phyloP scores from a whole-genome alignment of 2,888 invertebrate species.

The Bimastos eiseni region DNA sequence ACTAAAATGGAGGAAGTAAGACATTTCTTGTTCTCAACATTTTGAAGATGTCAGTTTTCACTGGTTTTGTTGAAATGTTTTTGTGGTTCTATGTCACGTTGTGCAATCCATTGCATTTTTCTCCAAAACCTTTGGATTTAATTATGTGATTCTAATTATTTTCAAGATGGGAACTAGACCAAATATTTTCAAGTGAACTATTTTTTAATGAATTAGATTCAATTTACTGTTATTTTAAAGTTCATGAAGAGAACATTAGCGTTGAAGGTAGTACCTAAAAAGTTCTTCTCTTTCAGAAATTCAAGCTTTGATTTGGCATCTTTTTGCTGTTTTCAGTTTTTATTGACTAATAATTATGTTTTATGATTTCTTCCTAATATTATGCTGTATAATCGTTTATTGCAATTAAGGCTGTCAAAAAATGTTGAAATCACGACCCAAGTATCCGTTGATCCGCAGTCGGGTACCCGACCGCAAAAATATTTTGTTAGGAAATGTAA shows the following conservation, averaged over 20 bases:
- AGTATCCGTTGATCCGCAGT: no score
- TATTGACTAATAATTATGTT: background rate
- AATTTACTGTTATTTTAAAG: background rate
- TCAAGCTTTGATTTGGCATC: background rate
- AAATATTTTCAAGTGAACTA: no score
- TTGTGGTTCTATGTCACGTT: background rate
- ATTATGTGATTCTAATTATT: background rate
- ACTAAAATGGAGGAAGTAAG: conserved; percentile 20
- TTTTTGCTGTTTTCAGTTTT: background rate
- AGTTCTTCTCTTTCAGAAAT: background rate
- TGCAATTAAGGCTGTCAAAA: no score
- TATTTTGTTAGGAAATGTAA: no score
- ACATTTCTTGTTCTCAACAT: background rate
- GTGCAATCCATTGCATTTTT: background rate
- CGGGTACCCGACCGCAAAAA: no score
- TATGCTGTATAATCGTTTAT: background rate
- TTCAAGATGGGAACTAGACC: background rate
- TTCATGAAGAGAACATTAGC: background rate
- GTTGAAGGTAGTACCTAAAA: background rate
- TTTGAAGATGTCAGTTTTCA: background rate
- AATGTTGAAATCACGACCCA: no score
- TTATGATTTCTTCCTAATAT: background rate
- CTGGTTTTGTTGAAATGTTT: background rate
- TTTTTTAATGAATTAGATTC: background rate
- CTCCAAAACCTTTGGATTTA: background rate